These are phyloP conservation scores for Coremacera marginata DNA, from an alignment of 2,888 invertebrate species.

Conservation along the genomic window DNA sequence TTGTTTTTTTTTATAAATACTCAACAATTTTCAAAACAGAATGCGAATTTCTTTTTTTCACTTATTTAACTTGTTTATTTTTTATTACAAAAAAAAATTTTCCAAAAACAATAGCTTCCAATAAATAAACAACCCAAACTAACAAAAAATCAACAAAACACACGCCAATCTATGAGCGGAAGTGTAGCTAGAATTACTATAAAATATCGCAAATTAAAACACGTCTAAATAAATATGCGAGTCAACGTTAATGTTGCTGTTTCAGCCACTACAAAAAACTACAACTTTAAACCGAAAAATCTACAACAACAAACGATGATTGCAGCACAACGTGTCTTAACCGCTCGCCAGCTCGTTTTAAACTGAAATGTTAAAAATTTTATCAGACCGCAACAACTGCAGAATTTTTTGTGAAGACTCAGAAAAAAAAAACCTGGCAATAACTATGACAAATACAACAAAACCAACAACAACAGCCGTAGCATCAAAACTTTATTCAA, in stretches of 20 bases:
- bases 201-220: neutral
- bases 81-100: no score
- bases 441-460: neutral
- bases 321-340: neutral
- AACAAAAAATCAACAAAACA: neutral
- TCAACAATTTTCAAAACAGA: neutral
- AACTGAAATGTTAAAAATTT: slow-evolving; percentile 23
- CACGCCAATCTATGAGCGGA: neutral
- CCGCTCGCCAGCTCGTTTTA: slow-evolving; percentile 12
- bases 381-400: neutral
- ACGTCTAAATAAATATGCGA: neutral
- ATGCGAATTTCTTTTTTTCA: neutral
- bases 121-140: no score
- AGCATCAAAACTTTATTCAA: neutral
- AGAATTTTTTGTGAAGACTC: neutral
- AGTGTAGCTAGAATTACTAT: neutral
- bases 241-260: neutral
- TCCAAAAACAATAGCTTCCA: no score
- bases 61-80: neutral
- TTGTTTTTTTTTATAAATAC: neutral
- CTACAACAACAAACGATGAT: neutral
- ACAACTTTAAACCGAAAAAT: neutral
- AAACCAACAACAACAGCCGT: neutral
- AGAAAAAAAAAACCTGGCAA: neutral
- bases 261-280: neutral